Evolutionary conservation across 2,797 vertebrate species (phyloP), one percentile per base, ranked within the genome.

Genomic region (Thalassophryne amazonica): DNA sequence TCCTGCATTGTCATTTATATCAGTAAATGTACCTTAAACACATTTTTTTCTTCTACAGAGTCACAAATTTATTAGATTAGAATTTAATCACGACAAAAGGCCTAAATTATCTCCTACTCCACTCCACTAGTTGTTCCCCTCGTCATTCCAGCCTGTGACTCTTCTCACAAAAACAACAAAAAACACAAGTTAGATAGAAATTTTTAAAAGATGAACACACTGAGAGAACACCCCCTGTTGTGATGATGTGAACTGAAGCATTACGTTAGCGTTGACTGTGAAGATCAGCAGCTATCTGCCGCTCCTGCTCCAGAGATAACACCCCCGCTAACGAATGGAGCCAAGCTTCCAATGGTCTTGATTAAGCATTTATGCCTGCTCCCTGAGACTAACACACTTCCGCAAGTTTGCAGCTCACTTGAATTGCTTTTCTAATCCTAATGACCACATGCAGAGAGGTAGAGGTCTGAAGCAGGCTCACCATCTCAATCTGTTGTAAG

Each of bases 331-430:
- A 59, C 39, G 31, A 68, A 38, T 36, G 39, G 37, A 61, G 24
- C 53, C 43, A 24, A 30, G 23, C 29, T 52, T 47, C 75, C 69
- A 65, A 59, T 73, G 42, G 60, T 40, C 63, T 59, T 76, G 75
- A 79, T 81, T 73, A 72, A 73, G 60, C 60, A 50, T 78, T 76
- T 76, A 62, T 69, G 55, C 49, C 53, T 54, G 46, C 56, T 54
- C 43, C 33, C 64, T 55, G 34, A 49, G 48, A 64, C 54, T 30
- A 71, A 70, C 37, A 56, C 10, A 36, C 41, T 68, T 78, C 72
- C 25, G 47, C 57, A 50, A 72, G 70, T 55, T 59, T 17, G 4
- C 30, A 31, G 28, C 53, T 59, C 58, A 46, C 50, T 72, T 17
- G 34, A 49, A 73, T 29, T 51, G 30, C 37, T 60, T 67, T 54